These are phyloP conservation scores for Artemia franciscana DNA, from an alignment of 1,140 invertebrate genomes.

Conservation along the genomic window DNA sequence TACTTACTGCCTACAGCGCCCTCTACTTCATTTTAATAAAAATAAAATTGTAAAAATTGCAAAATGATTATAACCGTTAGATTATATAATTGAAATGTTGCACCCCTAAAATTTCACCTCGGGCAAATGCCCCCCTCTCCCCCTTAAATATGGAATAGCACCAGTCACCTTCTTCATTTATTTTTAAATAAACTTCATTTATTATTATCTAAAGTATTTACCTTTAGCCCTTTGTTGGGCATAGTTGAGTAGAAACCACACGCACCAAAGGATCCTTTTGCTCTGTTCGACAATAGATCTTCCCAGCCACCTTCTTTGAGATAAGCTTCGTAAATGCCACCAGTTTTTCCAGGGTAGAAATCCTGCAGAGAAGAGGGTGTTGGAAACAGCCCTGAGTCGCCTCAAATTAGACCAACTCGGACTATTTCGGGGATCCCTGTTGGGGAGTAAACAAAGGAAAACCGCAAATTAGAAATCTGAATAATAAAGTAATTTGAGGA, in stretches of 20 bases:
- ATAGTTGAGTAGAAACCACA: constrained; percentile 14
- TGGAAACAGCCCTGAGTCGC: not conserved
- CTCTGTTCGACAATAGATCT: constrained; percentile 12
- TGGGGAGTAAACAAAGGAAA: not conserved
- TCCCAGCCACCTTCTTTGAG: constrained; percentile 17
- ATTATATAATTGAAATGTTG: too few species aligned
- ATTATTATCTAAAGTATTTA: too few species aligned
- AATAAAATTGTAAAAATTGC: too few species aligned
- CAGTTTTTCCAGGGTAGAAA: constrained; percentile 11
- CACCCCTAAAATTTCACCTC: too few species aligned
- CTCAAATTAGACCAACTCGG: not conserved
- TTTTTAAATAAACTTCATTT: too few species aligned
- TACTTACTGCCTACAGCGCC: too few species aligned
- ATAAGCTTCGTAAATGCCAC: constrained; percentile 17
- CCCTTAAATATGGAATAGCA: too few species aligned
- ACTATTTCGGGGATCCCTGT: not conserved
- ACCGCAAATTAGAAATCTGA: not conserved
- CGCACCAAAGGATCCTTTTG: constrained; percentile 10
- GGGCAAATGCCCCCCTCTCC: too few species aligned
- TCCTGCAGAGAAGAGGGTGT: constrained; percentile 8
- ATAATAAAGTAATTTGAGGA: not conserved
- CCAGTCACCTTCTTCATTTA: too few species aligned
- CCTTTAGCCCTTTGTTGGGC: constrained; percentile 4
- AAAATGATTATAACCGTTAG: too few species aligned
- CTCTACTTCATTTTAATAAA: too few species aligned